These are phyloP conservation scores for Mus spicilegus DNA, from an alignment of 2,113 vertebrate species.

Conservation along the genomic window DNA sequence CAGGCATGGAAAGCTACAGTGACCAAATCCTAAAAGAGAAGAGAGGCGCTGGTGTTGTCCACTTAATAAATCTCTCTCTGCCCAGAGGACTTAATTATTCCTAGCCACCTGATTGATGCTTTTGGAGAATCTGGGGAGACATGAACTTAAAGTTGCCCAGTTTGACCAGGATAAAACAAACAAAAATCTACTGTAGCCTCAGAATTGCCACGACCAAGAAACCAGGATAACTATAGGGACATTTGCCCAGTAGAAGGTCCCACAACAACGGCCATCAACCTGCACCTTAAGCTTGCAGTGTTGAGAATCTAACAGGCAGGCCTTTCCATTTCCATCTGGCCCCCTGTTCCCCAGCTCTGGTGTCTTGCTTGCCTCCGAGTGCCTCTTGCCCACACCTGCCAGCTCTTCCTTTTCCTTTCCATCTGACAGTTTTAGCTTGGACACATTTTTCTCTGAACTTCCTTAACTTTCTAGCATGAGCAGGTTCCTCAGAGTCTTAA, in stretches of 20 bases:
- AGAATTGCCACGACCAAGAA: not conserved
- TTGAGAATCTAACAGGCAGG: not conserved
- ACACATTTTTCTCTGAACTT: not conserved
- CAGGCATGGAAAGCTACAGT: not conserved
- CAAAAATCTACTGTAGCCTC: not conserved
- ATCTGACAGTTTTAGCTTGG: not conserved
- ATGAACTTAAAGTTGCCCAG: not conserved
- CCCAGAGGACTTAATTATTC: not conserved
- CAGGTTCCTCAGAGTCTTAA: not conserved
- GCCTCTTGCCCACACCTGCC: not conserved
- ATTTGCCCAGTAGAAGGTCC: not conserved
- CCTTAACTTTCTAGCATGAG: not conserved
- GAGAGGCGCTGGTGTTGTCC: not conserved
- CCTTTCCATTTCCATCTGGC: not conserved
- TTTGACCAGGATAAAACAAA: not conserved
- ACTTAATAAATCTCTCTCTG: not conserved
- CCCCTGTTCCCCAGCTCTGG: not conserved
- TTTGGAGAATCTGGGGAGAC: not conserved
- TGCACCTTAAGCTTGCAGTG: not conserved
- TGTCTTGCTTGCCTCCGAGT: not conserved
- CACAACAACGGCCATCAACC: not conserved
- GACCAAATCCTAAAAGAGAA: not conserved
- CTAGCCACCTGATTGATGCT: slow-evolving; percentile 42
- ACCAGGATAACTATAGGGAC: not conserved
- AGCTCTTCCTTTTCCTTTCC: not conserved